Base-by-base conservation (phyloP, 2,113 vertebrate species). In the Chaetops frenatus region DNA sequence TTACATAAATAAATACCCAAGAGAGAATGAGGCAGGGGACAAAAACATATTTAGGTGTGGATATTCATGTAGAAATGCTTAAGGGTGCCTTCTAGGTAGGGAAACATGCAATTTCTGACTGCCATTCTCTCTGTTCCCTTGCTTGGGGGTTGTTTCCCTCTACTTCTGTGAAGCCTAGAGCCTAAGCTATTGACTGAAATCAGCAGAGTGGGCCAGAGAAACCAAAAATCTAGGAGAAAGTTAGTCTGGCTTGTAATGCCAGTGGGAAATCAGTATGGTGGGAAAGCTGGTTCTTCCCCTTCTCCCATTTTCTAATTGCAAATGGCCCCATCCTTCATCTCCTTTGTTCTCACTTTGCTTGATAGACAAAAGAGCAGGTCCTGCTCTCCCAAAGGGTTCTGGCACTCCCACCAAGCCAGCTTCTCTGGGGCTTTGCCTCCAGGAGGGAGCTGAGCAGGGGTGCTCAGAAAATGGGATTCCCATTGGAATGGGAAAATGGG, bases 381-480 rank as follows among this genome's bases (percentile, higher is more conserved):
- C 40, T 62, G 44, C 47, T 82, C 2, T 35, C 27, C 38, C 19
- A 84, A 65, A 53, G 80, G 9, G 17, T 50, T 51, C 45, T 81
- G 58, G 38, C 2, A 4, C 14, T 58, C 29, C 38, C 4, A 2
- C 44, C 1, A 4, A 81, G 15, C 7, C 29, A 74, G 23, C 16
- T 79, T 79, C 79, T 80, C 3, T 0, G 0, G 5, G 50, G 35
- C 27, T 83, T 88, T 94, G 31, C 45, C 36, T 84, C 36, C 0
- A 0, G 17, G 21, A 0, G 0, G 36, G 47, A 3, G 2, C 35
- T 35, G 29, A 81, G 57, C 29, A 74, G 57, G 23, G 54, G 12
- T 17, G 57, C 21, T 76, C 8, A 4, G 44, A 73, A 88, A 88
- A 86, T 27, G 33, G 27, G 19, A 58, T 76, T 87, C 16, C 47